Base-by-base conservation (phyloP, 2,888 invertebrate genomes). In the Amiota communis region DNA sequence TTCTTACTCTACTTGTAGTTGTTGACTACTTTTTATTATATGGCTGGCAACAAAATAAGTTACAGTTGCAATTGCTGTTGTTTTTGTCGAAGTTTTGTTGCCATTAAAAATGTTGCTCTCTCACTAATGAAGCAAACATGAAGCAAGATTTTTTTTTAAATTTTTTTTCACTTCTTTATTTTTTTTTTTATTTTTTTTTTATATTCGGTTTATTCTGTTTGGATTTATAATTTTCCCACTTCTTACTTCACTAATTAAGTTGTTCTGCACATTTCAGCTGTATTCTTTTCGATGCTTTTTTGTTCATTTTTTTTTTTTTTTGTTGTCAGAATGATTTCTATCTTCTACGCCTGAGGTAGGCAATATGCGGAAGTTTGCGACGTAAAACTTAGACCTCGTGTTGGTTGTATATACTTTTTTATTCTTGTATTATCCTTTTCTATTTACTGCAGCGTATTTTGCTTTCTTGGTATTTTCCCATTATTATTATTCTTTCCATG, bases 121-220 rank as follows among this genome's bases (percentile, higher is more conserved):
- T 71, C 82, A 79, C 83, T 85, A 85, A 86, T 84, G 80, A 85
- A 86, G 81, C 81, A 68, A 80, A 80, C 81, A 79, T 79, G 79
- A 81, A 75, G 78, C 78, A 83, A 83, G 79, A 80, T 77, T 86
- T 86, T 70, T 77, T 84, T 82, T 75, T 64, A 79, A 79, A 23
- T 3, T 23, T 23, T 78, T 76, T 81, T 72, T 56, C 77, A 59
- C 69, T 68, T n/a, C n/a, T n/a, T n/a, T n/a, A n/a, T n/a, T n/a
- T n/a, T n/a, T n/a, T n/a, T n/a, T n/a, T n/a, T n/a, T n/a, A n/a
- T n/a, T n/a, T n/a, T 68, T 59, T 47, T 59, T 46, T 70, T 57
- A 6, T 48, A 36, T 47, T n/a, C n/a, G n/a, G n/a, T n/a, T n/a
- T 15, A 13, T 61, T 70, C 65, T 59, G 64, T 57, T 63, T 70